Percentiles rank a stretch among this genome's conserved stretches.
phyloP scores from a whole-genome alignment of 2,113 vertebrate genomes.

The Passerina amoena region DNA sequence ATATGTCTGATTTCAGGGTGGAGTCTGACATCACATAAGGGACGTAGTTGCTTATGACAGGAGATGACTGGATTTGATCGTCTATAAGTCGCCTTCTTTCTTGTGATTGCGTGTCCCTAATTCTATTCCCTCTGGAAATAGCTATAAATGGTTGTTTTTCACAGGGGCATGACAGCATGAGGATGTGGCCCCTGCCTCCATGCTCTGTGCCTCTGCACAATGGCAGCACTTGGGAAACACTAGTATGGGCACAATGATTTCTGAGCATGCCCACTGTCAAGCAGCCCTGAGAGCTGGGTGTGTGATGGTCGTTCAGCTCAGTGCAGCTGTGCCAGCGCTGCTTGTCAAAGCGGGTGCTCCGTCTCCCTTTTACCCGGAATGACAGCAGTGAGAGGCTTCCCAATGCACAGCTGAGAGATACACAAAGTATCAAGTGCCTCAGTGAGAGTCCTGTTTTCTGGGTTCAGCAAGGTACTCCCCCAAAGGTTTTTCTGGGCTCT shows the following conservation, averaged over 20 bases:
- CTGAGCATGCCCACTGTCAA: fast-evolving
- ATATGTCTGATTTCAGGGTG: background rate
- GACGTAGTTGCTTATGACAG: background rate
- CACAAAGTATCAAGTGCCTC: fast-evolving
- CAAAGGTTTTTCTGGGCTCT: background rate
- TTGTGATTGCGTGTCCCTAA: background rate
- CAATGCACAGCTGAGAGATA: background rate
- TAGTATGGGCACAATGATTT: background rate
- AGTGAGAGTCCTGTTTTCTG: background rate
- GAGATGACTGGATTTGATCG: background rate
- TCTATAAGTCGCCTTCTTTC: background rate
- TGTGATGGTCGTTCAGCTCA: fast-evolving
- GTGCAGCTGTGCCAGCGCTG: background rate
- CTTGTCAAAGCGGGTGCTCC: fast-evolving
- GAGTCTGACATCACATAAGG: background rate
- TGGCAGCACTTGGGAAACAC: background rate
- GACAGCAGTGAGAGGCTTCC: background rate
- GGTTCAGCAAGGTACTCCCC: background rate
- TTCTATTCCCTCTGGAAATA: background rate
- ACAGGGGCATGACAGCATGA: background rate
- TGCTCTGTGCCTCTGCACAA: background rate
- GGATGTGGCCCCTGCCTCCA: background rate
- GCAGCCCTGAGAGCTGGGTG: background rate
- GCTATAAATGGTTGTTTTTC: background rate
- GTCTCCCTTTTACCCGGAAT: background rate